These are phyloP conservation scores for Crypturellus undulatus DNA, from an alignment of 2,113 vertebrate genomes.

Conservation along the genomic window DNA sequence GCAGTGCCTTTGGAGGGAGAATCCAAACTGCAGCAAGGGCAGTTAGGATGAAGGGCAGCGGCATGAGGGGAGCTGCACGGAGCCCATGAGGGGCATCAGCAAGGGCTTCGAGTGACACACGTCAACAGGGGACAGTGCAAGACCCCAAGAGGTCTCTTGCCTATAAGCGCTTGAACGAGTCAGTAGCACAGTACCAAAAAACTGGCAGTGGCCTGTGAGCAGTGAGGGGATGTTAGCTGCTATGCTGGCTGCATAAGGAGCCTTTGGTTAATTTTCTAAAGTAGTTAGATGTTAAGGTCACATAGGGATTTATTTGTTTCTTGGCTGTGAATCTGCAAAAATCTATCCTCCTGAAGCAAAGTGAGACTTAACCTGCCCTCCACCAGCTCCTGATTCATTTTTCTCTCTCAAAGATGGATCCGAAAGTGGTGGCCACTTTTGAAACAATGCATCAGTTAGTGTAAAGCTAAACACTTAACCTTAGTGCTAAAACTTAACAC, in stretches of 20 bases:
- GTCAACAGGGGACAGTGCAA: background rate
- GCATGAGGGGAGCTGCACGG: fast-evolving
- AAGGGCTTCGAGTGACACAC: background rate
- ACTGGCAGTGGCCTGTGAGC: background rate
- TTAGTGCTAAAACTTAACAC: background rate
- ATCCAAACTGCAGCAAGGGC: fast-evolving
- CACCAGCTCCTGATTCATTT: background rate
- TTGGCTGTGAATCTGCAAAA: background rate
- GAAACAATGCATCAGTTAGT: background rate
- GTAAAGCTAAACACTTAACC: background rate
- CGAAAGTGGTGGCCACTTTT: background rate
- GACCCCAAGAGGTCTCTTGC: background rate
- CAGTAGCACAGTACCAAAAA: background rate
- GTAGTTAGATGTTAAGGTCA: background rate
- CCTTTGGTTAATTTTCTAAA: background rate
- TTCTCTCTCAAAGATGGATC: background rate
- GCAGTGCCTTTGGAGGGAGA: background rate
- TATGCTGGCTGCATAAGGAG: background rate
- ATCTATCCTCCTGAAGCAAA: background rate
- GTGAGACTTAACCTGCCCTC: background rate
- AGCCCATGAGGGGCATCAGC: background rate
- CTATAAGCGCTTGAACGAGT: background rate
- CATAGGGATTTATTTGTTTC: background rate
- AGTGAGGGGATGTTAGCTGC: background rate
- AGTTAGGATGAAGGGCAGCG: fast-evolving